phyloP scores from a whole-genome alignment of 1,140 invertebrate species.

The Microplitis demolitor region DNA sequence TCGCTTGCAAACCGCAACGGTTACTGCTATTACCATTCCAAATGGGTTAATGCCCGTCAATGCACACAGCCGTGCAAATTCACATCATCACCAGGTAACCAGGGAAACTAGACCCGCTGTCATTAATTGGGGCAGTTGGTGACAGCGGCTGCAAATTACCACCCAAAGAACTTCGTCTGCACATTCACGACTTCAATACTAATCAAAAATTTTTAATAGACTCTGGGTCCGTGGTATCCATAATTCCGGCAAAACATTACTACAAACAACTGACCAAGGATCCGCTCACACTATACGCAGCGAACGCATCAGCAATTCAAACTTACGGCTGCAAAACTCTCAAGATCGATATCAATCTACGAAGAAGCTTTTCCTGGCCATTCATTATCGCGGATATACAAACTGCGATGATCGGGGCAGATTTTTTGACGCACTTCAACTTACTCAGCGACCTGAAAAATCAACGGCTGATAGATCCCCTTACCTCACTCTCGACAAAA shows the following conservation, averaged over 20 bases:
- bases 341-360: slow-evolving; percentile 12
- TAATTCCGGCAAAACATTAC: neutral
- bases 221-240: neutral
- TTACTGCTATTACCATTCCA: neutral
- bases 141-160: neutral
- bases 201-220: slow-evolving; percentile 13
- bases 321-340: slow-evolving; percentile 13
- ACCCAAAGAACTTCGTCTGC: neutral
- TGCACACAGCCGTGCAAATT: too few relatives aligned
- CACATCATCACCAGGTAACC: neutral
- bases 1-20: neutral
- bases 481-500: neutral
- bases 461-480: slow-evolving; percentile 15
- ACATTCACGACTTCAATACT: neutral
- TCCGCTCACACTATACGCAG: neutral
- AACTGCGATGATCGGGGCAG: slow-evolving; percentile 31
- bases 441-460: slow-evolving; percentile 28
- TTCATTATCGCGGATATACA: slow-evolving; percentile 30
- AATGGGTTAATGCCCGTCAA: neutral
- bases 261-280: neutral
- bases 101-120: neutral
- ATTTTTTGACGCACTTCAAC: slow-evolving; percentile 24
- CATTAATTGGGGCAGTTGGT: neutral
- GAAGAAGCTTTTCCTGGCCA: slow-evolving; percentile 23
- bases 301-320: slow-evolving; percentile 6